Conservation (phyloP, 1,140 invertebrate species). For the Meloidogyne exigua region DNA sequence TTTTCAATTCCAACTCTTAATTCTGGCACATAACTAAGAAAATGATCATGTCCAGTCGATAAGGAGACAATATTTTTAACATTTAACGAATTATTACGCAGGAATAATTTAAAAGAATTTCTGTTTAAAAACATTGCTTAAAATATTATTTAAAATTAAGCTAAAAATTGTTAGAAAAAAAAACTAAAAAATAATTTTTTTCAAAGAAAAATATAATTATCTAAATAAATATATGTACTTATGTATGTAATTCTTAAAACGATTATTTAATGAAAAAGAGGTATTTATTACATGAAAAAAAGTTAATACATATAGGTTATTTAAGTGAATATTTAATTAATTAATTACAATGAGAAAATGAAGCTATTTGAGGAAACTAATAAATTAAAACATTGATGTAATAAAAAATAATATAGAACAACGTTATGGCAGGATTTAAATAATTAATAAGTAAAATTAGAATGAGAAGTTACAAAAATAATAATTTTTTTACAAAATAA, state of each 20-base stretch:
- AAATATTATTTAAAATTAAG: slow-evolving; percentile 5
- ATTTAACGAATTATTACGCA: not conserved
- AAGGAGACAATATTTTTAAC: not conserved
- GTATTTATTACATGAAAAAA: not conserved
- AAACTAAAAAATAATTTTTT: not conserved
- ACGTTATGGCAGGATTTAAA: not conserved
- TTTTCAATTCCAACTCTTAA: slow-evolving; percentile 11
- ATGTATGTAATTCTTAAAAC: no score
- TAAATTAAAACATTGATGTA: not conserved
- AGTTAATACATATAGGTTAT: no score
- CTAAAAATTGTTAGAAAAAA: not conserved
- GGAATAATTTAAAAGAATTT: not conserved
- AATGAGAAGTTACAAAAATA: not conserved
- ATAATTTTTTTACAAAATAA: no score
- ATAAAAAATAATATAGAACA: not conserved
- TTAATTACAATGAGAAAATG: no score
- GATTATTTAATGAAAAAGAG: not conserved
- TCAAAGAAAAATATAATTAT: no score
- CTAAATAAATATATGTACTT: no score
- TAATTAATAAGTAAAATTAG: not conserved
- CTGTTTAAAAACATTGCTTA: not conserved
- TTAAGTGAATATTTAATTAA: no score
- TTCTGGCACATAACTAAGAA: slow-evolving; percentile 4
- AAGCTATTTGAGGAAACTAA: no score
- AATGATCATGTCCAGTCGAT: slow-evolving; percentile 7